These are phyloP conservation scores for Staurois parvus DNA, from an alignment of 2,797 vertebrate species.

Conservation along the genomic window DNA sequence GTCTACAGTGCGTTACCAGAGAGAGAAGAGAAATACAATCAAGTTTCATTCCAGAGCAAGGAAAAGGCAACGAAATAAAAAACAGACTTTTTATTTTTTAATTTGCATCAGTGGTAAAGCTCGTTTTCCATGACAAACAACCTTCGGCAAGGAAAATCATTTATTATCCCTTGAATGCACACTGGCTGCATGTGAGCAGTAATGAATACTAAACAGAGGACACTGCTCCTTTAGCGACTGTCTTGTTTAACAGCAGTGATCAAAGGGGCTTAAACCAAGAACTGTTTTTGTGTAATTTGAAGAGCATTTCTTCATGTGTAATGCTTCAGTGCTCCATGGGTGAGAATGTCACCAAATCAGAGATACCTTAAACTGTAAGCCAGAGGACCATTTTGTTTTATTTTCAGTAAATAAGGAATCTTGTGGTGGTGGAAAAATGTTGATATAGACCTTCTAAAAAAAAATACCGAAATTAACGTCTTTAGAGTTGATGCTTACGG, in stretches of 20 bases:
- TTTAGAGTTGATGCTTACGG: background rate
- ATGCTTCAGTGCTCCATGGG: background rate
- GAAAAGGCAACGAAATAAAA: conserved; percentile 31
- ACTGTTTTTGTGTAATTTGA: conserved; percentile 47
- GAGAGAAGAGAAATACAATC: conserved; percentile 47
- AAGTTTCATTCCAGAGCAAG: conserved; percentile 39
- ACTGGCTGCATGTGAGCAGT: conserved; percentile 57
- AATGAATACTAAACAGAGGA: conserved; percentile 62
- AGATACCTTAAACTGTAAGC: background rate
- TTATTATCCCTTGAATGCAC: conserved; percentile 62
- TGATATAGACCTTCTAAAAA: background rate
- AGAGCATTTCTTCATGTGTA: conserved; percentile 29
- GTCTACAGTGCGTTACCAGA: conserved; percentile 29
- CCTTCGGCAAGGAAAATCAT: conserved; percentile 63
- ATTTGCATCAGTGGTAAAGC: conserved; percentile 60
- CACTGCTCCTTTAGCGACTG: conserved; percentile 51
- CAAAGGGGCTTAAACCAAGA: conserved; percentile 47
- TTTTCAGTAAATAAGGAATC: background rate
- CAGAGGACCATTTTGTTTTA: background rate
- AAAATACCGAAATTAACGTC: background rate
- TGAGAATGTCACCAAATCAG: background rate
- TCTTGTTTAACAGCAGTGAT: conserved; percentile 55
- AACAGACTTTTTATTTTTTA: conserved; percentile 38
- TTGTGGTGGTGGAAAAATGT: background rate
- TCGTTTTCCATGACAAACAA: conserved; percentile 63